phyloP scores from a whole-genome alignment of 2,888 invertebrate species.

The Drosophila mercatorum region DNA sequence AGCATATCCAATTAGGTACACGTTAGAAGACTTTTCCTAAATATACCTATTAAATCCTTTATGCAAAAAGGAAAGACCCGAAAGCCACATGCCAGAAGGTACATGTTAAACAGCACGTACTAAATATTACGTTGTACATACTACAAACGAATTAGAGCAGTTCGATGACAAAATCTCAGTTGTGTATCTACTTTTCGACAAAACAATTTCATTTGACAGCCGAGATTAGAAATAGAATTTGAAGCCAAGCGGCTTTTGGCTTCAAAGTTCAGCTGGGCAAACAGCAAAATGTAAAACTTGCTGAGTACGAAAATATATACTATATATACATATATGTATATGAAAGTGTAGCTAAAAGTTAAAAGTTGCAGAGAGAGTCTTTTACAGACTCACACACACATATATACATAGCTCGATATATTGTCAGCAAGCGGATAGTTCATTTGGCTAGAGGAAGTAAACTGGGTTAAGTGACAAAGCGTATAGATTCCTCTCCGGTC shows the following conservation, averaged over 20 bases:
- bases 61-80: background rate
- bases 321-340: background rate
- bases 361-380: constrained; percentile 23
- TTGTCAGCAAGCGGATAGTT: constrained; percentile 30
- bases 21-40: background rate
- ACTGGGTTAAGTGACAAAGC: constrained; percentile 64
- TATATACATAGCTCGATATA: background rate
- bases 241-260: constrained; percentile 22
- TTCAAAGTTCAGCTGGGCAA: constrained; percentile 53
- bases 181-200: background rate
- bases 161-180: background rate
- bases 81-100: too few relatives aligned
- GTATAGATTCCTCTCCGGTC: constrained; percentile 9
- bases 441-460: constrained; percentile 48
- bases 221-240: constrained; percentile 7
- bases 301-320: constrained; percentile 12
- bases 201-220: constrained; percentile 9
- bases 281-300: constrained; percentile 36
- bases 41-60: background rate
- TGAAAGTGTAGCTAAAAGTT: constrained; percentile 30
- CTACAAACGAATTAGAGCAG: background rate
- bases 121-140: background rate
- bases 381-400: background rate
- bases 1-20: background rate
- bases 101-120: background rate